Conservation (phyloP, 1,140 invertebrate species). For the Belonocnema kinseyi region DNA sequence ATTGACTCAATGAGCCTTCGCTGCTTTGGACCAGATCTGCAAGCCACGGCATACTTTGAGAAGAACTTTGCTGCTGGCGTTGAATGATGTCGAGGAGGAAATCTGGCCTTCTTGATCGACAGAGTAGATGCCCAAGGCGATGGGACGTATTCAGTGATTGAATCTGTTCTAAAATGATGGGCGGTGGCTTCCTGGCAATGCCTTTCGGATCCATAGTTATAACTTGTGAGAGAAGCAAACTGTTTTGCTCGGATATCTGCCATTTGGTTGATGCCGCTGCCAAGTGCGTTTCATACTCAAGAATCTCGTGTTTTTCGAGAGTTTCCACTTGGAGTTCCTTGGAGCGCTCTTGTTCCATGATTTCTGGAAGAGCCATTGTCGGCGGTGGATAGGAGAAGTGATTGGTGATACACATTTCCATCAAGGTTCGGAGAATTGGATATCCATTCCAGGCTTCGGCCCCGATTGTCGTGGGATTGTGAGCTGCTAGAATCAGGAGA, state of each 20-base stretch:
- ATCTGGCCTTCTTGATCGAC: slow-evolving; percentile 92
- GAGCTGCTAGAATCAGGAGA: slow-evolving; percentile 91
- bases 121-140: slow-evolving; percentile 92
- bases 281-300: slow-evolving; percentile 95
- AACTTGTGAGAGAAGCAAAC: slow-evolving; percentile 88
- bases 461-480: slow-evolving; percentile 93
- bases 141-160: slow-evolving; percentile 86
- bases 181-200: slow-evolving; percentile 86
- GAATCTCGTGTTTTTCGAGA: slow-evolving; percentile 87
- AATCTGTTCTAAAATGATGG: slow-evolving; percentile 87
- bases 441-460: slow-evolving; percentile 91
- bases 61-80: slow-evolving; percentile 84
- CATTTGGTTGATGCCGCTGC: slow-evolving; percentile 91
- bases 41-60: slow-evolving; percentile 97
- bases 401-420: slow-evolving; percentile 98
- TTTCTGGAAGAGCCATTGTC: slow-evolving; percentile 79
- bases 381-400: slow-evolving; percentile 88
- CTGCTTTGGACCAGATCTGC: slow-evolving; percentile 95
- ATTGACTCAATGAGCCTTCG: slow-evolving; percentile 88
- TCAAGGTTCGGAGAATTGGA: slow-evolving; percentile 92
- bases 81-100: slow-evolving; percentile 96
- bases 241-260: slow-evolving; percentile 93
- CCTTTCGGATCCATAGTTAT: slow-evolving; percentile 89
- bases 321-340: slow-evolving; percentile 83
- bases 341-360: slow-evolving; percentile 78